Percentiles rank a stretch among this genome's conserved stretches.
These are phyloP conservation scores for Lepidothrix coronata DNA, from an alignment of 2,113 vertebrate species.

Conservation along the genomic window DNA sequence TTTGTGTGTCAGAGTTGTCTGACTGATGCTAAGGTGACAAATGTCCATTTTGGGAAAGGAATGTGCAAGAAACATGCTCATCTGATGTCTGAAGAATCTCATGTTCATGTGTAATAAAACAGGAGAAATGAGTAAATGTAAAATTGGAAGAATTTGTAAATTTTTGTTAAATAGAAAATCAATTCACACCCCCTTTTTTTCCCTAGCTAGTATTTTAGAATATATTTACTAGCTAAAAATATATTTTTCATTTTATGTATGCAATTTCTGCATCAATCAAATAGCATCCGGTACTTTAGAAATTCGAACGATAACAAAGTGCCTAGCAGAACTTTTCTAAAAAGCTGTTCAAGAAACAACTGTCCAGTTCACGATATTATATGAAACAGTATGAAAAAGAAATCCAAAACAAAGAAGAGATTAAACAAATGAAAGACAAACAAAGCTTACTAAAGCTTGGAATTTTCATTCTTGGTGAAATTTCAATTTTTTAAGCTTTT, in stretches of 20 bases:
- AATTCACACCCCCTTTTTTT: accelerated
- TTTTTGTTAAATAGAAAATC: background rate
- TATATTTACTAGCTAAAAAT: background rate
- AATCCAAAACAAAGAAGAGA: background rate
- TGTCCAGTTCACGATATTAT: background rate
- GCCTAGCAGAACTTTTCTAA: background rate
- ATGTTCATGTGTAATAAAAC: background rate
- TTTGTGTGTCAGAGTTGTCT: background rate
- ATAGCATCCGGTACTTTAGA: background rate
- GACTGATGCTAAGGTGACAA: background rate
- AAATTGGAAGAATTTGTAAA: background rate
- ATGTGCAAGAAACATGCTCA: background rate
- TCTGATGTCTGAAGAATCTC: background rate
- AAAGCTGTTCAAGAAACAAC: background rate
- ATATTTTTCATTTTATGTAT: background rate
- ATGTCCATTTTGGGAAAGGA: background rate
- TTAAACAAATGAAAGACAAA: background rate
- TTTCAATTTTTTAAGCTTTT: background rate
- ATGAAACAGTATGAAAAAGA: background rate
- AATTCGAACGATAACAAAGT: background rate
- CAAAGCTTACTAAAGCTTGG: background rate
- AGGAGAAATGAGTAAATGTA: background rate
- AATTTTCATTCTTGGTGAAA: background rate
- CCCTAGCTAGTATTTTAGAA: background rate
- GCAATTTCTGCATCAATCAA: background rate